Evolutionary conservation across 2,888 invertebrate genomes (phyloP).

Genomic region (Cheilosia grossa): DNA sequence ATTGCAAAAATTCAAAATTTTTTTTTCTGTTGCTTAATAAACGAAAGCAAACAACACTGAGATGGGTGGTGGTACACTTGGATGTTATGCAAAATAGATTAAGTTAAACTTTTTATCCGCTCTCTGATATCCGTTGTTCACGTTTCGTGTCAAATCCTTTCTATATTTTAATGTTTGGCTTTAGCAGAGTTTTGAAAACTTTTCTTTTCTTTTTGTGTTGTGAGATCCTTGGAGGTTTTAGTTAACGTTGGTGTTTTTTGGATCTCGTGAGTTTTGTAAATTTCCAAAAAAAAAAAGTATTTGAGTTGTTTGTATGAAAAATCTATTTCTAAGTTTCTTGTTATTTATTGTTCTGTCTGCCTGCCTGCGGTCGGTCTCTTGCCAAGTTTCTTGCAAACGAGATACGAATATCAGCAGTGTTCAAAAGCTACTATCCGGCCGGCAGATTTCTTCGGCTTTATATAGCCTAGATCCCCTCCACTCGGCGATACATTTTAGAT

Average conservation of each 20-base stretch:
- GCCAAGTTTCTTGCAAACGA: conserved; percentile 71
- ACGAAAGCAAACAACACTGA: conserved; percentile 65
- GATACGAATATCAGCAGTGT: conserved; percentile 80
- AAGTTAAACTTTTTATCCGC: conserved; percentile 74
- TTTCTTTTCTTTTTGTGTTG: conserved; percentile 15
- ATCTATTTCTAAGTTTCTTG: conserved; percentile 54
- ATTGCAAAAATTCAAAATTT: not conserved
- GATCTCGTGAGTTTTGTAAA: conserved; percentile 63
- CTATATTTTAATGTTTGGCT: conserved; percentile 59
- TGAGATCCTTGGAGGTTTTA: conserved; percentile 71
- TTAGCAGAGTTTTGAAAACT: conserved; percentile 57
- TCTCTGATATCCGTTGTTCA: conserved; percentile 76
- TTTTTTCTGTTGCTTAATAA: conserved; percentile 34
- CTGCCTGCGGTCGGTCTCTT: conserved; percentile 70
- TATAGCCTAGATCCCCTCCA: conserved; percentile 71
- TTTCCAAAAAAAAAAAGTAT: conserved; percentile 55
- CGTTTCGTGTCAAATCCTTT: conserved; percentile 57
- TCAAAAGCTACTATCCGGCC: conserved; percentile 83
- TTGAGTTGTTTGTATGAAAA: conserved; percentile 54
- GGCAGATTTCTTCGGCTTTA: conserved; percentile 79
- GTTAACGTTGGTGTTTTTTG: conserved; percentile 53
- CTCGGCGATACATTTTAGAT: conserved; percentile 30
- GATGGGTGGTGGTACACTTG: conserved; percentile 48
- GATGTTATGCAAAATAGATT: conserved; percentile 17
- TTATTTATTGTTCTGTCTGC: conserved; percentile 57